Evolutionary conservation across 1,140 invertebrate genomes (phyloP).

Genomic region (Thaumetopoea pityocampa): DNA sequence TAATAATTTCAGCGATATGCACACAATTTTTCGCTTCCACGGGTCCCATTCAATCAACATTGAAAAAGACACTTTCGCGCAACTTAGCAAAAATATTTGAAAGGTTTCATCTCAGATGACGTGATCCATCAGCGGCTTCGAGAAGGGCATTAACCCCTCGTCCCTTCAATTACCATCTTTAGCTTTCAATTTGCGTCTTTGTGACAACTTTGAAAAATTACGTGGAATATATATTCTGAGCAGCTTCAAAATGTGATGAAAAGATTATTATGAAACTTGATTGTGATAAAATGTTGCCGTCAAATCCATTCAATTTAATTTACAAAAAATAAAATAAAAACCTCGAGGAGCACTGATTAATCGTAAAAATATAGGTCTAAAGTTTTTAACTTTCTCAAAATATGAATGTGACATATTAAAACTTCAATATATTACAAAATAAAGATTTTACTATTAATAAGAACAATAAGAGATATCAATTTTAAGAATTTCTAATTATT

Average conservation of each 20-base stretch:
- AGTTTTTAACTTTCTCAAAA: no score
- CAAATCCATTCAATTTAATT: no score
- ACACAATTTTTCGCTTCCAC: not conserved
- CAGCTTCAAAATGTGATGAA: conserved; percentile 5
- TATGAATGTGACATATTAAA: no score
- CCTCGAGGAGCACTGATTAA: no score
- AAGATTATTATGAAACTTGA: no score
- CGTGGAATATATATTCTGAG: conserved; percentile 12
- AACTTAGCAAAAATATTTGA: conserved; percentile 11
- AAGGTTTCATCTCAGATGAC: conserved; percentile 44
- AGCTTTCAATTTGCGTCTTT: conserved; percentile 59
- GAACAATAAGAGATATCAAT: no score
- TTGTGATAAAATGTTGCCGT: no score
- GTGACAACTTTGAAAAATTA: conserved; percentile 23
- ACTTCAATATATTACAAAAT: no score
- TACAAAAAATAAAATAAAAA: no score
- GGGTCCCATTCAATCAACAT: not conserved
- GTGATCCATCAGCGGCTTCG: conserved; percentile 53
- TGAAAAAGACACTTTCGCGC: not conserved
- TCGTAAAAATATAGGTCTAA: no score
- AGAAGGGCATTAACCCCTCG: conserved; percentile 59
- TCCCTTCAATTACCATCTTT: conserved; percentile 66
- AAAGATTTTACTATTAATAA: no score
- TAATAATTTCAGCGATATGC: not conserved
- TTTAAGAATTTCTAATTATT: no score